Percentiles rank a stretch among this genome's conserved stretches.
phyloP scores from a whole-genome alignment of 2,797 vertebrate species.

The Nasua narica region DNA sequence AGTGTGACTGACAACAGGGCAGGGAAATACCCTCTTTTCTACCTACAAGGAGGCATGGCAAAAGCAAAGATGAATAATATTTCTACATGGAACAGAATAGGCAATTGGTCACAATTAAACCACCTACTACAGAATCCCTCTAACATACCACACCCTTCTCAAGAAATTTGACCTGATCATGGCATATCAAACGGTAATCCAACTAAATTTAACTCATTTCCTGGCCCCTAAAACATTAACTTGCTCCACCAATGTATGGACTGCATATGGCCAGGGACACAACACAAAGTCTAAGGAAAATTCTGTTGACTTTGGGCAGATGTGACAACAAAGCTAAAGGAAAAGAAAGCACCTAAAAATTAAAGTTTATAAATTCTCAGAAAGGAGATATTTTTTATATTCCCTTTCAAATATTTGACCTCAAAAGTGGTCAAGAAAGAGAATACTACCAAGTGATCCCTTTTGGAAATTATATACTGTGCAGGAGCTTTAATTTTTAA shows the following conservation, averaged over 20 bases:
- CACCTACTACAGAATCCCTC: not conserved
- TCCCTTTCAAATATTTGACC: not conserved
- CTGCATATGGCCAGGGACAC: not conserved
- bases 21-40: not conserved
- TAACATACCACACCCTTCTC: not conserved
- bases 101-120: not conserved
- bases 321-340: not conserved
- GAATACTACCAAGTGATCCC: not conserved
- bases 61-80: not conserved
- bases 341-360: not conserved
- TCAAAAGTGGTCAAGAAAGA: not conserved
- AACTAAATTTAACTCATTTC: not conserved
- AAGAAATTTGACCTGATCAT: not conserved
- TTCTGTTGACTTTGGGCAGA: not conserved
- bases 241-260: not conserved
- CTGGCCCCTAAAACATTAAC: not conserved
- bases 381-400: not conserved
- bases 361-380: not conserved
- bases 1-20: not conserved
- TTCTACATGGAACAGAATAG: not conserved
- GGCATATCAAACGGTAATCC: not conserved
- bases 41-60: not conserved
- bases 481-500: not conserved
- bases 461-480: not conserved
- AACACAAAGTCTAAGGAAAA: not conserved